Base-by-base conservation (phyloP, 2,113 vertebrate species). In the Oenanthe oenanthe region DNA sequence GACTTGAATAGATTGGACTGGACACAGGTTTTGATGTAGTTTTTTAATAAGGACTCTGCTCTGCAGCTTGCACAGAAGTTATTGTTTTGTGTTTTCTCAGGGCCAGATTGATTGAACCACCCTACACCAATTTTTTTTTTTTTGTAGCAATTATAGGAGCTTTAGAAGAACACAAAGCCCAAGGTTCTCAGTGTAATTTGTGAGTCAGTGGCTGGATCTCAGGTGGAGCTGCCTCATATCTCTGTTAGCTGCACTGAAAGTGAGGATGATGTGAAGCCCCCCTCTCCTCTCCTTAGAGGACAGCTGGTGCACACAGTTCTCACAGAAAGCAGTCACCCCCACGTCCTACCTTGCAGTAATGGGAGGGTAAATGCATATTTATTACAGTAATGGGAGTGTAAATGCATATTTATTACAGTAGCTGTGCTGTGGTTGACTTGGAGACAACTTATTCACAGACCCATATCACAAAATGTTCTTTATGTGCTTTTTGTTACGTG, bases 31-130 rank as follows among this genome's bases (percentile, higher is more conserved):
- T 93, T 95, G 93, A 81, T 78, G 73, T 57, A 29, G 21, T 48
- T 67, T 95, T 93, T 95, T 91, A 92, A 86, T 94, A 83, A 96
- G 78, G 85, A 88, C 60, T 15, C 47, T 25, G 29, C 13, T 43
- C 78, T 45, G 56, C 51, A 85, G 88, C 63, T 95, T 38, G 60
- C 36, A 63, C 79, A 62, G 5, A 92, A 70, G 54, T 83, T 85
- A 62, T 63, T 94, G 68, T 43, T 84, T 72, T 81, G 42, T 2
- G 1, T 72, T 93, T 94, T 93, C 90, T 82, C 43, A 19, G 51
- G 72, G 63, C 63, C 43, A 62, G 72, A 85, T 13, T 62, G 79
- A 83, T 48, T 56, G 63, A 88, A 80, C 58, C 58, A 88, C 58
- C 36, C 70, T 51, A 9, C 20, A 2, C 40, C 74, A 47, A 85